phyloP scores from a whole-genome alignment of 2,797 vertebrate genomes.

The Manis javanica region DNA sequence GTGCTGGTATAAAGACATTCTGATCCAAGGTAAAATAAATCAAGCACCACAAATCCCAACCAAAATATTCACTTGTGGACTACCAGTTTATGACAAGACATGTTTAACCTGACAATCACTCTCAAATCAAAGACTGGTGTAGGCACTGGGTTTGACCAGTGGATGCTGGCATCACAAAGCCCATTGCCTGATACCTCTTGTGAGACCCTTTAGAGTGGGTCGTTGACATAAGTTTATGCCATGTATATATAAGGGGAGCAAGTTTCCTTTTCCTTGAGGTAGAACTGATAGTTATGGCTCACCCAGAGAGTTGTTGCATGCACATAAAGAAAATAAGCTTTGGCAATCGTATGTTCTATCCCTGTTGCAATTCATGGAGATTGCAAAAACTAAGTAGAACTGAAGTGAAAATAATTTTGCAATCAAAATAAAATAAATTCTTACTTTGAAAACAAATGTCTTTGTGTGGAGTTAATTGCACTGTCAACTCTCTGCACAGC shows the following conservation, averaged over 20 bases:
- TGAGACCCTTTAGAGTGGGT: not conserved
- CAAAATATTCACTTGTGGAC: not conserved
- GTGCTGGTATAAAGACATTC: not conserved
- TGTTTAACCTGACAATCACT: not conserved
- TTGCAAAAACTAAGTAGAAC: conserved; percentile 45
- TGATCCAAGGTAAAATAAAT: not conserved
- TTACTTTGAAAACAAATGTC: conserved; percentile 71
- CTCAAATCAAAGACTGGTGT: not conserved
- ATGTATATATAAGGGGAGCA: not conserved
- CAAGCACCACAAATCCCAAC: not conserved
- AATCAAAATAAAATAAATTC: conserved; percentile 49
- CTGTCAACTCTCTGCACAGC: conserved; percentile 64
- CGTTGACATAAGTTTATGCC: not conserved
- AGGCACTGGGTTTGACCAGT: not conserved
- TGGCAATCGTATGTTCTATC: not conserved
- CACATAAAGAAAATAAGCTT: not conserved
- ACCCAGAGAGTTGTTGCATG: fast-evolving
- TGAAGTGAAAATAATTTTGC: conserved; percentile 51
- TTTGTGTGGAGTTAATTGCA: conserved; percentile 73
- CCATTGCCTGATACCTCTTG: not conserved
- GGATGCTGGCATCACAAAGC: not conserved
- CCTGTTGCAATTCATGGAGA: not conserved
- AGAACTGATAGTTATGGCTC: not conserved
- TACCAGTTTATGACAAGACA: not conserved
- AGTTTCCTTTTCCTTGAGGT: not conserved